These are phyloP conservation scores for Melinaea marsaeus DNA, from an alignment of 2,888 invertebrate genomes.

Conservation along the genomic window DNA sequence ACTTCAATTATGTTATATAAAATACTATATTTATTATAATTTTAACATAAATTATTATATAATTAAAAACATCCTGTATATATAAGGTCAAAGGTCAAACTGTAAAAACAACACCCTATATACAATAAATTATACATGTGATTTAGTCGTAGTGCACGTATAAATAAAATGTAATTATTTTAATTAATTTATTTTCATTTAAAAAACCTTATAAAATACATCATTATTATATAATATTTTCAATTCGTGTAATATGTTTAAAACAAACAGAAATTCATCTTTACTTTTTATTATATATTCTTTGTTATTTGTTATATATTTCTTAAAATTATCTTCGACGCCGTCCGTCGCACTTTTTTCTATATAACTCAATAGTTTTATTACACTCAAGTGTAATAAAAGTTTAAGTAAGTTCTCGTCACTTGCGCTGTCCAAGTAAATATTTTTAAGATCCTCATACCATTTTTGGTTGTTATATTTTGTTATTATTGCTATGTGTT, in stretches of 20 bases:
- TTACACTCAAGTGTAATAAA: slow-evolving; percentile 46
- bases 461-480: slow-evolving; percentile 49
- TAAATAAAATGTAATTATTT: too few species aligned
- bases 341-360: slow-evolving; percentile 45
- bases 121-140: too few species aligned
- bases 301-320: slow-evolving; percentile 40
- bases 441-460: slow-evolving; percentile 49
- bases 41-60: too few species aligned
- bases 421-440: slow-evolving; percentile 41
- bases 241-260: slow-evolving; percentile 43
- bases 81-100: too few species aligned
- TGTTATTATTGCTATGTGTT: slow-evolving; percentile 48
- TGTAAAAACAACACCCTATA: too few species aligned
- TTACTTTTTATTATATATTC: slow-evolving; percentile 37
- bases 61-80: too few species aligned
- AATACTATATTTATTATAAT: too few species aligned
- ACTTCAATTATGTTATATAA: too few species aligned
- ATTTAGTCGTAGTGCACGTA: too few species aligned
- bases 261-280: slow-evolving; percentile 44
- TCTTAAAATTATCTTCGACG: slow-evolving; percentile 39
- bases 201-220: not conserved
- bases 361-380: slow-evolving; percentile 46
- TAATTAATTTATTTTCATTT: too few species aligned
- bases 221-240: slow-evolving; percentile 9
- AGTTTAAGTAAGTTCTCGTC: slow-evolving; percentile 43